A percentile compares a stretch with the other conserved stretches of the same genome.
These are phyloP conservation scores for Lycopodina hypogea DNA, from an alignment of 37 sponge, comb jelly and placozoan genomes.

Conservation along the genomic window DNA sequence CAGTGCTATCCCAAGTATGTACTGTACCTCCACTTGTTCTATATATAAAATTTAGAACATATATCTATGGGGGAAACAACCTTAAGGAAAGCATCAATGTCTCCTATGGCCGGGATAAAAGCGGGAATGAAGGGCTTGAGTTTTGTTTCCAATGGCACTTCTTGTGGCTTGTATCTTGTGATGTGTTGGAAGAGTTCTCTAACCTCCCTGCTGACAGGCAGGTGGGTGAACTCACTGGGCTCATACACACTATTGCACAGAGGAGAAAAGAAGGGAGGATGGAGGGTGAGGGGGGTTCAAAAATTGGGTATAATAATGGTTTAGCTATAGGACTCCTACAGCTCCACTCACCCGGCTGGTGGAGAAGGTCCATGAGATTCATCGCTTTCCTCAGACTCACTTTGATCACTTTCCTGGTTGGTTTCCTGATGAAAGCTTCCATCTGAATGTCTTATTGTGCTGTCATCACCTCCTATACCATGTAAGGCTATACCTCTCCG, in stretches of 20 bases:
- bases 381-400: slow-evolving; percentile 51
- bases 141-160: slow-evolving; percentile 79
- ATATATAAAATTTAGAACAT: too few species aligned
- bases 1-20: too few species aligned
- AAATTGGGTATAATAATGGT: too few species aligned
- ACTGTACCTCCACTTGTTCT: too few species aligned
- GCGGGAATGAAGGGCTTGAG: slow-evolving; percentile 97
- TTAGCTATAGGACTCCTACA: too few species aligned
- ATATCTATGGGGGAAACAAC: slow-evolving; percentile 49
- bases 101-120: slow-evolving; percentile 97
- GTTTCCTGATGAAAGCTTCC: slow-evolving; percentile 34
- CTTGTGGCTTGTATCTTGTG: slow-evolving; percentile 77
- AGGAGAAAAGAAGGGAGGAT: too few species aligned
- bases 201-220: slow-evolving; percentile 77
- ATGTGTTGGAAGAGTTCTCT: slow-evolving; percentile 95
- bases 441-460: slow-evolving; percentile 16
- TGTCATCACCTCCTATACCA: background rate
- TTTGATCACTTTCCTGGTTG: slow-evolving; percentile 30
- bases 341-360: slow-evolving; percentile 24
- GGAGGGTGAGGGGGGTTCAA: slow-evolving; percentile 15
- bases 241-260: slow-evolving; percentile 76
- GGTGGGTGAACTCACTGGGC: slow-evolving; percentile 88
- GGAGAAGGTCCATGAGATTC: slow-evolving; percentile 24
- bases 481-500: too few species aligned
- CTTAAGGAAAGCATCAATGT: slow-evolving; percentile 98